Base-by-base conservation (phyloP, 23 tunicate species). In the Ascidia mentula region DNA sequence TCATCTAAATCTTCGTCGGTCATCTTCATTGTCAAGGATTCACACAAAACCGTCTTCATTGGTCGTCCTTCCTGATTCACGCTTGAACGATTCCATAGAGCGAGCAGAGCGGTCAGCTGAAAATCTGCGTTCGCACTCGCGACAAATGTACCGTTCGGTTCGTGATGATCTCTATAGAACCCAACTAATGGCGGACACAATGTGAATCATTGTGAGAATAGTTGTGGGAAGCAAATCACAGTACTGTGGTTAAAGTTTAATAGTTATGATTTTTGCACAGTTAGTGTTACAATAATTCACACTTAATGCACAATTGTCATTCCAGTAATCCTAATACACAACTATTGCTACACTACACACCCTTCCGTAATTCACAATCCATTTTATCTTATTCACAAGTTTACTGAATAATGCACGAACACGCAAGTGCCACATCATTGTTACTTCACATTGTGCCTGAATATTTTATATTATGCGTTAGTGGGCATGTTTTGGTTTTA, bases 81-180 rank as follows among this genome's bases (percentile, higher is more conserved):
- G 69, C 42, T 65, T 91, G 39, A 87, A 82, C 45, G 80, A 61
- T 33, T 91, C 97, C 30, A 59, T 91, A 20, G 84, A 82, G 30
- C 75, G 87, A 31, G 97, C 97, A 0, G 90, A 86, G 65, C 69
- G 84, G 59, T 72, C 88, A 3, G 61, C 97, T 8, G 88, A 86
- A 12, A 24, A 31, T 17, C 76, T 91, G 32, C 80, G 89, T 31
- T 42, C 78, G 18, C 84, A 79, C 45, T 86, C 97, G 17, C 78
- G 88, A 40, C 28, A 74, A 31, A 82, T 91, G 87, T 91, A 91
- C 46, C 69, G 85, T 18, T 72, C 90, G 31, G 38, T 82, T 36
- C 74, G 90, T 20, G 88, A 86, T 45, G 76, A 82, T 32, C 36
- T 85, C 38, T 79, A 86, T 65, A 37, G 60, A 33, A 72, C 90